These are phyloP conservation scores for Odontophorus gujanensis DNA, from an alignment of 2,113 vertebrate species.

Conservation along the genomic window DNA sequence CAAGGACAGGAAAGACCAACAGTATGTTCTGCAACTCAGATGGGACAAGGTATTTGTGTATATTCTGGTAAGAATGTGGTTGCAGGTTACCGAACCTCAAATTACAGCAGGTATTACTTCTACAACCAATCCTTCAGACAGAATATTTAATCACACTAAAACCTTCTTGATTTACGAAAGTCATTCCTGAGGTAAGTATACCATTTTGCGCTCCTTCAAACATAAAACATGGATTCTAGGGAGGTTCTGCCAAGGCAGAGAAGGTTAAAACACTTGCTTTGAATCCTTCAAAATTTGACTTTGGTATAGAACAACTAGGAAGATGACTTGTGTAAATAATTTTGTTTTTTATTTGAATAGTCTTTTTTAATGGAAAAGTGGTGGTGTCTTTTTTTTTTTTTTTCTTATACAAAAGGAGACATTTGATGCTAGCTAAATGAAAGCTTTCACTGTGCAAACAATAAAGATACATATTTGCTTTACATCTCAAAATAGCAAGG, in stretches of 20 bases:
- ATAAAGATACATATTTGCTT: conserved; percentile 24
- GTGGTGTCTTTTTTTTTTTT: accelerated
- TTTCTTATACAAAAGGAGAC: not conserved
- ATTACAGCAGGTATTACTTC: not conserved
- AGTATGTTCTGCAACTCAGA: not conserved
- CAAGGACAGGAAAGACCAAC: not conserved
- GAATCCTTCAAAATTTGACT: not conserved
- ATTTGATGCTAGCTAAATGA: not conserved
- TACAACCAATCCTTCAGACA: not conserved
- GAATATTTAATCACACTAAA: not conserved
- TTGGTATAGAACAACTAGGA: not conserved
- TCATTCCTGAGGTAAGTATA: not conserved
- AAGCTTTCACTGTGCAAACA: not conserved
- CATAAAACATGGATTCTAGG: not conserved
- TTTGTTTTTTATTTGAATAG: not conserved
- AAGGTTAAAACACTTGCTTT: not conserved
- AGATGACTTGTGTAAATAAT: not conserved
- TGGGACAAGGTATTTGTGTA: not conserved
- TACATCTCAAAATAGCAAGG: not conserved
- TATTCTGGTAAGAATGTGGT: not conserved
- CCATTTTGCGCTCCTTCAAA: not conserved
- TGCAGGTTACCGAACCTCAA: not conserved
- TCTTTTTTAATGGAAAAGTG: not conserved
- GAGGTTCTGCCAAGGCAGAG: not conserved
- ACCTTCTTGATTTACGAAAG: not conserved